Conservation (phyloP, 2,113 vertebrate genomes). For the Tragelaphus scriptus region DNA sequence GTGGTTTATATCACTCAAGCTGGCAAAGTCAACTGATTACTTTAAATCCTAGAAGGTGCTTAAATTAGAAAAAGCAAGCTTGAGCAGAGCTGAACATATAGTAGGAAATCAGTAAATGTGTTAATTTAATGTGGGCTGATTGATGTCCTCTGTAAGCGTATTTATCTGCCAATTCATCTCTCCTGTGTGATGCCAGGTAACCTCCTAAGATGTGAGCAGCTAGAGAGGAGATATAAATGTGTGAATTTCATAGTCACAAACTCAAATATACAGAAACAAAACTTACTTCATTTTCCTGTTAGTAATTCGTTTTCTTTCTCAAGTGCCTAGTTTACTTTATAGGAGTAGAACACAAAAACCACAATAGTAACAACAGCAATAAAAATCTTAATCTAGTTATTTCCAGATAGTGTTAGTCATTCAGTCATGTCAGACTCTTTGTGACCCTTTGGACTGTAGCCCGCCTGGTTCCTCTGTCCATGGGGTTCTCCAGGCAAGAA, state of each 20-base stretch:
- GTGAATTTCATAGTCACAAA: background rate
- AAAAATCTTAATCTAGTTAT: background rate
- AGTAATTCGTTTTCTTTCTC: background rate
- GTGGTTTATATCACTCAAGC: background rate
- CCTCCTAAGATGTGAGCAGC: background rate
- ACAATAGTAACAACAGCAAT: background rate
- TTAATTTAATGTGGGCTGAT: background rate
- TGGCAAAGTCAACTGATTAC: background rate
- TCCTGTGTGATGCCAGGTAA: background rate
- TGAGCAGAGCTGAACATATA: background rate
- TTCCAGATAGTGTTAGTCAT: background rate
- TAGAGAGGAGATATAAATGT: background rate
- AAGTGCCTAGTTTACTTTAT: background rate
- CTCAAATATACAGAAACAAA: background rate
- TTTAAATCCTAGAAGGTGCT: background rate
- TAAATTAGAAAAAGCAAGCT: background rate
- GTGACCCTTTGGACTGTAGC: background rate
- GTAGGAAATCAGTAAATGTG: background rate
- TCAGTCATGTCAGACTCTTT: background rate
- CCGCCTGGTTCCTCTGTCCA: background rate
- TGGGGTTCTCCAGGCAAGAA: background rate
- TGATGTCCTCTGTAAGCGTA: background rate
- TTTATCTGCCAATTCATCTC: background rate
- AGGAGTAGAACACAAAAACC: background rate
- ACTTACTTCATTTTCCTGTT: background rate